Evolutionary conservation across 1,140 invertebrate genomes (phyloP).

Genomic region (Vanessa tameamea): DNA sequence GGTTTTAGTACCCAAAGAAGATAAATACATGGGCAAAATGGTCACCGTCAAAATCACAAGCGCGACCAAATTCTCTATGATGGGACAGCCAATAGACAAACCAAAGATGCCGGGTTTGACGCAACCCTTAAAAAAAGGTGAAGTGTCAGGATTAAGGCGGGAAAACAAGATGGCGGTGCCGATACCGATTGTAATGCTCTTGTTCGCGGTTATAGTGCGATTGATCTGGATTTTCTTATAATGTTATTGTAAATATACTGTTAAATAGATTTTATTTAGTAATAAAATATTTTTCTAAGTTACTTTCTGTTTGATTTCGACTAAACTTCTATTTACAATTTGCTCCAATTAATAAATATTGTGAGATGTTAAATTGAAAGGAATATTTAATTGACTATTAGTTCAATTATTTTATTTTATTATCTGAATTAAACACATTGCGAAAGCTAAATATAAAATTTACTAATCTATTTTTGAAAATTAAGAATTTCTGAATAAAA

Average conservation of each 20-base stretch:
- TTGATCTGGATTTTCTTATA: conserved; percentile 71
- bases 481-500: too few relatives aligned
- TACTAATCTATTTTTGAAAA: too few relatives aligned
- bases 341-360: too few relatives aligned
- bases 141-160: conserved; percentile 74
- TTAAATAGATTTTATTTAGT: conserved; percentile 7
- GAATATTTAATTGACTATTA: too few relatives aligned
- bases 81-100: conserved; percentile 84
- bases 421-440: too few relatives aligned
- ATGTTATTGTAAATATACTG: conserved; percentile 3
- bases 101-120: conserved; percentile 78
- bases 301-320: conserved; percentile 37
- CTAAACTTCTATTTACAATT: not conserved
- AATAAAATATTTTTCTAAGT: conserved; percentile 46
- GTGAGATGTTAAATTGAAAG: too few relatives aligned
- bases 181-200: conserved; percentile 54
- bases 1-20: conserved; percentile 90
- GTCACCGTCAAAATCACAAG: conserved; percentile 89
- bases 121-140: conserved; percentile 76
- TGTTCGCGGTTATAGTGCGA: conserved; percentile 55
- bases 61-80: conserved; percentile 93
- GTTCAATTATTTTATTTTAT: too few relatives aligned
- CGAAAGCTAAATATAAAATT: too few relatives aligned
- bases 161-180: conserved; percentile 47
- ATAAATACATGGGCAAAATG: conserved; percentile 90